Base-by-base conservation (phyloP, 1,140 invertebrate species). In the Orussus abietinus region DNA sequence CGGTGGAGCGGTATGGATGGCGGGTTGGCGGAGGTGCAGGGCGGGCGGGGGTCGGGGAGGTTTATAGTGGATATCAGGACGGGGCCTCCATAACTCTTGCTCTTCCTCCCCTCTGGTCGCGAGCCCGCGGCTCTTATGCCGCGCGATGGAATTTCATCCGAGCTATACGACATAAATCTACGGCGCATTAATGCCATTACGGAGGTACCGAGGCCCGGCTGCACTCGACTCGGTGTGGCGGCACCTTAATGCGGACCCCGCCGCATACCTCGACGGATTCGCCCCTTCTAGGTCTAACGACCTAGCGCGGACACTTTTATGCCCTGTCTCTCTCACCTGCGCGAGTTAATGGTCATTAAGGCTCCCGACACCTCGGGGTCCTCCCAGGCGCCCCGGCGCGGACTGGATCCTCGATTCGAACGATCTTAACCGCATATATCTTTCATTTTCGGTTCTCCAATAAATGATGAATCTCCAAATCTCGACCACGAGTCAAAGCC, bases 71-170 rank as follows among this genome's bases (percentile, higher is more conserved):
- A 57, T 63, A 63, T 64, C 58, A 57, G 55, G 57, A 51, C 37
- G 49, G 49, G n/a, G 50, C 52, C 41, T 45, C 51, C 58, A 63
- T 64, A 66, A 65, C 49, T 65, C 62, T 63, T 55, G 51, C 38
- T 48, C 53, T 55, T 56, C 50, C 50, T 53, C 35, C 42, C 30
- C 34, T 20, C n/a, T n/a, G 18, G 34, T 17, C 21, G 22, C 42
- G 19, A 13, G 32, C 11, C 11, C 33, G 12, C 12, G 22, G 32
- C 34, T 41, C 38, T 42, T 15, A 4, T 28, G 18, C 18, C 20
- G 14, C 51, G 46, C 53, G 56, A 59, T 59, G 56, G 56, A 62
- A 62, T 59, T 61, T 57, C 50, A 56, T 56, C 47, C 55, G 44
- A 40, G 42, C 50, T 44, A 44, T 48, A 42, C 53, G 48, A 53